A percentile compares a stretch with the other conserved stretches of the same genome.
These are phyloP conservation scores for Acanthosepion pharaonis DNA, from an alignment of 2,888 invertebrate genomes.

Conservation along the genomic window DNA sequence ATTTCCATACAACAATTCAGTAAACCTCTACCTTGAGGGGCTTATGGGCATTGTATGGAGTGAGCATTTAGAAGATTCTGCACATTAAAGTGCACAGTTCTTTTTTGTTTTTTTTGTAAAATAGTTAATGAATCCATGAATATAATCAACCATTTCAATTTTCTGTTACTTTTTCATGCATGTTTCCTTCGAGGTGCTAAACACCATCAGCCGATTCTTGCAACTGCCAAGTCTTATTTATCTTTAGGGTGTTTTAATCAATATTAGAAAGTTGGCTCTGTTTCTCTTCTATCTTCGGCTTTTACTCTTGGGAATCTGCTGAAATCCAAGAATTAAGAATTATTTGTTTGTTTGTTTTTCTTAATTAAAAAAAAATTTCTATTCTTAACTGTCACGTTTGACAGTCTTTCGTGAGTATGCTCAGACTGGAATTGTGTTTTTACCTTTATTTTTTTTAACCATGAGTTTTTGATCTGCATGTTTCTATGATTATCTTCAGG, in stretches of 20 bases:
- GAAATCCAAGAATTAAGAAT: not conserved
- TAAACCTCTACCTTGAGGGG: no score
- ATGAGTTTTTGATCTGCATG: not conserved
- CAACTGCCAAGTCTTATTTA: not conserved
- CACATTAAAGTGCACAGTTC: not conserved
- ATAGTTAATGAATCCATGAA: not conserved
- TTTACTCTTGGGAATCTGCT: not conserved
- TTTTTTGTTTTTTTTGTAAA: not conserved
- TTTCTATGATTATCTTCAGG: not conserved
- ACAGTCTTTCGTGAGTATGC: not conserved
- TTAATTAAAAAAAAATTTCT: not conserved
- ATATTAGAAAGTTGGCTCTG: not conserved
- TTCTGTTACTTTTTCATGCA: not conserved
- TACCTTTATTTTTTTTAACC: not conserved
- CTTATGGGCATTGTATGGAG: no score
- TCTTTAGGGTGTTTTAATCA: not conserved
- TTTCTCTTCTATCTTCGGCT: not conserved
- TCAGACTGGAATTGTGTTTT: not conserved
- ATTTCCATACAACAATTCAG: no score
- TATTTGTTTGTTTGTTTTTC: conserved; percentile 7
- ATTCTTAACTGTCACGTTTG: conserved; percentile 33
- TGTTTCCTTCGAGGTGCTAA: not conserved
- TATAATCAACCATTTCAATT: not conserved
- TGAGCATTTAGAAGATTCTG: not conserved
- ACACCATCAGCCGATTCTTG: not conserved